A percentile compares a stretch with the other conserved stretches of the same genome.
phyloP scores from a whole-genome alignment of 2,113 vertebrate genomes.

The Antidorcas marsupialis region DNA sequence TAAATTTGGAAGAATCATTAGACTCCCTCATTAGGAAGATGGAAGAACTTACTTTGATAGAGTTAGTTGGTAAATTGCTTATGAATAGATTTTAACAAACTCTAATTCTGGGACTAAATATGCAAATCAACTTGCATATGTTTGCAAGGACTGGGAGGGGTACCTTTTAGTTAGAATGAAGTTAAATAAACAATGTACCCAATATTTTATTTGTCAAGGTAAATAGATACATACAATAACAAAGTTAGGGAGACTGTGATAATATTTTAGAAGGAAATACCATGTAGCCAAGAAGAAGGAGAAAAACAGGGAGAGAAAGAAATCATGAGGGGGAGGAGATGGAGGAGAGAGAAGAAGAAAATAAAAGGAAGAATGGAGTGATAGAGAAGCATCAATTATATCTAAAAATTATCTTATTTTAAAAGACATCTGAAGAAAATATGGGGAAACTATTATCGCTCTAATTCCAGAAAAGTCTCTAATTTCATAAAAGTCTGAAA shows the following conservation, averaged over 20 bases:
- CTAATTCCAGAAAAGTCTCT: not conserved
- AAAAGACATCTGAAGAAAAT: not conserved
- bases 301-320: not conserved
- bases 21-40: slow-evolving; percentile 18
- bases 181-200: not conserved
- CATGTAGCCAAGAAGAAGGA: not conserved
- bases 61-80: slow-evolving; percentile 40
- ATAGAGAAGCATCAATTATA: not conserved
- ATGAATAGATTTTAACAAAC: slow-evolving; percentile 24
- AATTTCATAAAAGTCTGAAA: not conserved
- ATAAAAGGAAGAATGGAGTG: not conserved
- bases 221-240: not conserved
- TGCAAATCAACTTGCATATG: not conserved
- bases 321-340: not conserved
- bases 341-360: not conserved
- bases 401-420: not conserved
- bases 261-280: not conserved
- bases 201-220: not conserved
- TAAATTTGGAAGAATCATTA: slow-evolving; percentile 66
- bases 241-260: not conserved
- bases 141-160: not conserved
- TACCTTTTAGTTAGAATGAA: not conserved
- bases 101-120: not conserved
- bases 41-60: slow-evolving; percentile 39
- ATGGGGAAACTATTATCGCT: not conserved